These are phyloP conservation scores for Prenolepis imparis DNA, from an alignment of 2,888 invertebrate species.

Conservation along the genomic window DNA sequence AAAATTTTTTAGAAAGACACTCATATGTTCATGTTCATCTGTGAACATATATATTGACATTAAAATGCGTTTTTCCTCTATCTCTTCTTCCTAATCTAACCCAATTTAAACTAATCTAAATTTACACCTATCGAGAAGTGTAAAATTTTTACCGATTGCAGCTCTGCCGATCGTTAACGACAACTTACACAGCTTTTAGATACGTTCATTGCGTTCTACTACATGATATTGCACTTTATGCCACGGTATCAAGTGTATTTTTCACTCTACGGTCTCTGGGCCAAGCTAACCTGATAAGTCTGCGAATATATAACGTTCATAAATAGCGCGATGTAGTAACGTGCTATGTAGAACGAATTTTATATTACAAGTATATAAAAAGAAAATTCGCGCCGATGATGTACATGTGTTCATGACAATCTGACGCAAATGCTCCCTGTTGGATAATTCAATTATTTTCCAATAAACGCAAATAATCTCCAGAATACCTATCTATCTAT, in stretches of 20 bases:
- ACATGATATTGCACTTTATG: slow-evolving; percentile 22
- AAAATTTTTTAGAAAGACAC: background rate
- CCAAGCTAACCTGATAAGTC: background rate
- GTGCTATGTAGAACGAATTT: slow-evolving; percentile 4
- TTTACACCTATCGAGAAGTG: background rate
- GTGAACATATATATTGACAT: background rate
- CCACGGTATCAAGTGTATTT: slow-evolving; percentile 7
- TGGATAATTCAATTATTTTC: slow-evolving; percentile 41
- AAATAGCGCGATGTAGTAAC: slow-evolving; percentile 26
- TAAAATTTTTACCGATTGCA: slow-evolving; percentile 20
- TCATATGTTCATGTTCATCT: background rate
- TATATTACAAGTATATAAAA: slow-evolving; percentile 17
- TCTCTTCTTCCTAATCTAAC: background rate
- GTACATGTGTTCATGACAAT: background rate
- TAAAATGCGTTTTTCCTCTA: background rate
- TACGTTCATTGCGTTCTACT: background rate
- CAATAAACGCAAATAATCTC: slow-evolving; percentile 24
- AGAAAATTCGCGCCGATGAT: slow-evolving; percentile 10
- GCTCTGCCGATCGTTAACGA: slow-evolving; percentile 9
- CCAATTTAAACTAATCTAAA: no score
- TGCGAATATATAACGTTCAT: background rate
- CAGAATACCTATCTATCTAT: no score
- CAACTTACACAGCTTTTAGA: slow-evolving; percentile 5
- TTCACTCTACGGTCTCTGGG: background rate
- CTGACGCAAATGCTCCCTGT: background rate